phyloP scores from a whole-genome alignment of 2,888 invertebrate species.

The Ceraclea dissimilis region DNA sequence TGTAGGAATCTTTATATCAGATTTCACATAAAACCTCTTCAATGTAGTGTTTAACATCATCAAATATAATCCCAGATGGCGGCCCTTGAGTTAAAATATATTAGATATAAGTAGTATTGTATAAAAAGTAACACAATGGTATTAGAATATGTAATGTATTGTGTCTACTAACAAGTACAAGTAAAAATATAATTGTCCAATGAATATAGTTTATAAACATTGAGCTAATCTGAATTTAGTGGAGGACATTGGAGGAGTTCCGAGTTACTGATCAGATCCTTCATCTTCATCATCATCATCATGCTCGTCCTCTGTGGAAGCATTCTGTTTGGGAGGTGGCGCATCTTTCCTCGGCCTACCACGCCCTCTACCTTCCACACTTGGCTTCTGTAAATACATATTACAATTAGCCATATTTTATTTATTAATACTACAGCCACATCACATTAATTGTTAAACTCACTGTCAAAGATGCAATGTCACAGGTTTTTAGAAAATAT shows the following conservation, averaged over 20 bases:
- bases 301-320: conserved; percentile 45
- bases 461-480: not conserved
- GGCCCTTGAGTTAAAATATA: too few species aligned
- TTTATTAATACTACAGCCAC: not conserved
- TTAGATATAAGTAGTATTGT: too few species aligned
- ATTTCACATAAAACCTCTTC: too few species aligned
- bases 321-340: conserved; percentile 45
- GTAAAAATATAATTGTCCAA: conserved; percentile 7
- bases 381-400: conserved; percentile 15
- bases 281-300: conserved; percentile 43
- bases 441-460: not conserved
- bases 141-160: too few species aligned
- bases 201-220: conserved; percentile 10
- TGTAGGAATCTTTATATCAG: too few species aligned
- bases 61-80: too few species aligned
- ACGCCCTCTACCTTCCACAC: conserved; percentile 36
- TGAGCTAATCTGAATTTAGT: conserved; percentile 8
- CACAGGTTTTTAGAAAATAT: too few species aligned
- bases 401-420: too few species aligned
- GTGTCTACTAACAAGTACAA: not conserved
- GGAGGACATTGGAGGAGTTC: conserved; percentile 1
- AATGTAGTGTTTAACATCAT: too few species aligned
- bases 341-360: conserved; percentile 46
- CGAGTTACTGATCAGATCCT: conserved; percentile 45
- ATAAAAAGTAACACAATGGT: too few species aligned